Evolutionary conservation across 2,113 vertebrate species (phyloP).

Genomic region (Entelurus aequoreus): DNA sequence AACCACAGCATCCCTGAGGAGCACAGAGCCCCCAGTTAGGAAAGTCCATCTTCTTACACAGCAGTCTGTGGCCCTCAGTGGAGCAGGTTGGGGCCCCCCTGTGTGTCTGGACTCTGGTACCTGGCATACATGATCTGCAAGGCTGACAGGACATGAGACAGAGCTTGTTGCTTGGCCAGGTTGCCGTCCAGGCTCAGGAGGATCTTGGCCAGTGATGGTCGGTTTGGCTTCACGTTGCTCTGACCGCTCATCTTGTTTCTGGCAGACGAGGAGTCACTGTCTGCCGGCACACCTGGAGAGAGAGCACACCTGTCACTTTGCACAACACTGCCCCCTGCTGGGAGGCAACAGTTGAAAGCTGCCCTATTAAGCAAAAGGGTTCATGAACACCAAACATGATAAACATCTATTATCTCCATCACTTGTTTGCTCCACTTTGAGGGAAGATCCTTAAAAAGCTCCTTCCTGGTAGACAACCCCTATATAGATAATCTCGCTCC

Average conservation of each 20-base stretch:
- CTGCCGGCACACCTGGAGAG: constrained; percentile 86
- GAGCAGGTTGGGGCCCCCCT: no score
- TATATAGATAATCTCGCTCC: no score
- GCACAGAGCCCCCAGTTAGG: neutral
- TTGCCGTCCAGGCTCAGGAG: constrained; percentile 92
- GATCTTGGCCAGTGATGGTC: constrained; percentile 95
- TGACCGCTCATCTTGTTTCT: constrained; percentile 88
- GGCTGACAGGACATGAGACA: constrained; percentile 89
- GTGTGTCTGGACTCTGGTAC: constrained; percentile 54
- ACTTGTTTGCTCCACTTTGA: no score
- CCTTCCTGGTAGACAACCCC: no score
- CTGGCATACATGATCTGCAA: constrained; percentile 96
- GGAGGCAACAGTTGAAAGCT: neutral
- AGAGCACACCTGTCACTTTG: neutral
- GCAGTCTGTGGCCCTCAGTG: no score
- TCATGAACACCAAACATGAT: no score
- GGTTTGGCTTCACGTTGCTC: constrained; percentile 81
- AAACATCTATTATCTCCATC: no score
- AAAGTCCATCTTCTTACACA: neutral
- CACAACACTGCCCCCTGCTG: neutral
- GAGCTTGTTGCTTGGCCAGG: constrained; percentile 89
- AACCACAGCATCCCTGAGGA: constrained; percentile 85
- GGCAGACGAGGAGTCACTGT: constrained; percentile 83
- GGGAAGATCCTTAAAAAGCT: no score
- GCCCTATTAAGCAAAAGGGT: no score